Conservation (phyloP, 2,888 invertebrate genomes). For the Orthosia cruda region DNA sequence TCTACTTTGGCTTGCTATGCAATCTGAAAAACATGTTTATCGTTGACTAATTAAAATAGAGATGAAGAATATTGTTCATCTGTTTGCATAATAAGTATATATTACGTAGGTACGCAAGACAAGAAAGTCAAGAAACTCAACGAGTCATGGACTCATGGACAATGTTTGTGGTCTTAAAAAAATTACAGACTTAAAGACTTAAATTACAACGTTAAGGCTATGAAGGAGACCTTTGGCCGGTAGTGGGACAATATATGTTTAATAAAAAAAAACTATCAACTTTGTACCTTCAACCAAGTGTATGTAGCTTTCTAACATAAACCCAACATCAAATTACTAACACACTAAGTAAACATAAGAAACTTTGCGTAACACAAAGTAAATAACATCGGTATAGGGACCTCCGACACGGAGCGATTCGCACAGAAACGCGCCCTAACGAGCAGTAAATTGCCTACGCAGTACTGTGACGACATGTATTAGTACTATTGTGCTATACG, state of each 20-base stretch:
- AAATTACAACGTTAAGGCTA: neutral
- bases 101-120: no score
- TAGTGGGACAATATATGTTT: no score
- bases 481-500: slow-evolving; percentile 34
- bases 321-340: slow-evolving; percentile 34
- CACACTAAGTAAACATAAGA: slow-evolving; percentile 18
- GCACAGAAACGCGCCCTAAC: slow-evolving; percentile 51
- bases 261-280: neutral
- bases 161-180: neutral
- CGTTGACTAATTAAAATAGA: neutral
- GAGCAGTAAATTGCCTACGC: slow-evolving; percentile 59
- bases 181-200: neutral
- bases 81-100: neutral
- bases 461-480: slow-evolving; percentile 36
- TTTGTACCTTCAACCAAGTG: neutral
- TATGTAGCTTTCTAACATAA: slow-evolving; percentile 2
- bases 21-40: neutral
- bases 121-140: neutral
- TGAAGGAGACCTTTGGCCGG: neutral
- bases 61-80: neutral
- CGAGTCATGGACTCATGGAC: neutral
- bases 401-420: slow-evolving; percentile 26
- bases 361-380: slow-evolving; percentile 49
- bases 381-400: slow-evolving; percentile 46
- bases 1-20: neutral